phyloP scores from a whole-genome alignment of 37 sponge, comb jelly and placozoan genomes.

The Theonella swinhoei region DNA sequence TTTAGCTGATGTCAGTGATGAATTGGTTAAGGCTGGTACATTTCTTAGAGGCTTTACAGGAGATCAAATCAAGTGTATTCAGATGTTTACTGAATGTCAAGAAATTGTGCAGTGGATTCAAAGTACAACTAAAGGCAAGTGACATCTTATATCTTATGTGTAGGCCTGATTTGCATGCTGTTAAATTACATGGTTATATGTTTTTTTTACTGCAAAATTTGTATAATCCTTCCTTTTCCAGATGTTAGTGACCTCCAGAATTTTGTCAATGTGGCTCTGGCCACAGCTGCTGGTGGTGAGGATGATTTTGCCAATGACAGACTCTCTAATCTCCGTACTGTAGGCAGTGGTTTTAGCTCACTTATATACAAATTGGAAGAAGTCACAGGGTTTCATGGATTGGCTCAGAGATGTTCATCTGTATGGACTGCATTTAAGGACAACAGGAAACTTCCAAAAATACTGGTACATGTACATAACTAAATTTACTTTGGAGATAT shows the following conservation, averaged over 20 bases:
- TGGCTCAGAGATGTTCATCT: slow-evolving; percentile 9
- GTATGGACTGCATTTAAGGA: slow-evolving; percentile 29
- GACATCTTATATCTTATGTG: background rate
- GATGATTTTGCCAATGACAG: slow-evolving; percentile 46
- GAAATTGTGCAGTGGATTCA: slow-evolving; percentile 33
- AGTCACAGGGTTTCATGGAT: slow-evolving; percentile 8
- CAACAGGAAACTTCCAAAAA: slow-evolving; percentile 13
- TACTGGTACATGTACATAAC: slow-evolving; percentile 38
- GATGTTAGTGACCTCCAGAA: slow-evolving; percentile 47
- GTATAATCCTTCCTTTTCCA: background rate
- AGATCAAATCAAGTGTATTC: slow-evolving; percentile 18
- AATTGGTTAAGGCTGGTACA: slow-evolving; percentile 6
- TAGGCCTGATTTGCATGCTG: too few relatives aligned
- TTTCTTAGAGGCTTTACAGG: slow-evolving; percentile 15
- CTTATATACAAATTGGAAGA: slow-evolving; percentile 29
- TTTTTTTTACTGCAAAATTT: background rate
- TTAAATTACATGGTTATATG: too few relatives aligned
- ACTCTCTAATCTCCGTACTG: slow-evolving; percentile 37
- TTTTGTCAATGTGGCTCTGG: slow-evolving; percentile 64
- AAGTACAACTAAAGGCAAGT: slow-evolving; percentile 23
- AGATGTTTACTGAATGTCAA: slow-evolving; percentile 12
- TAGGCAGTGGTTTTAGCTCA: slow-evolving; percentile 50
- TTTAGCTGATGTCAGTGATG: background rate
- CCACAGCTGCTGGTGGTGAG: slow-evolving; percentile 58
- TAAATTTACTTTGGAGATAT: slow-evolving; percentile 19